Evolutionary conservation across 1,140 invertebrate genomes (phyloP).

Genomic region (Drosophila athabasca): DNA sequence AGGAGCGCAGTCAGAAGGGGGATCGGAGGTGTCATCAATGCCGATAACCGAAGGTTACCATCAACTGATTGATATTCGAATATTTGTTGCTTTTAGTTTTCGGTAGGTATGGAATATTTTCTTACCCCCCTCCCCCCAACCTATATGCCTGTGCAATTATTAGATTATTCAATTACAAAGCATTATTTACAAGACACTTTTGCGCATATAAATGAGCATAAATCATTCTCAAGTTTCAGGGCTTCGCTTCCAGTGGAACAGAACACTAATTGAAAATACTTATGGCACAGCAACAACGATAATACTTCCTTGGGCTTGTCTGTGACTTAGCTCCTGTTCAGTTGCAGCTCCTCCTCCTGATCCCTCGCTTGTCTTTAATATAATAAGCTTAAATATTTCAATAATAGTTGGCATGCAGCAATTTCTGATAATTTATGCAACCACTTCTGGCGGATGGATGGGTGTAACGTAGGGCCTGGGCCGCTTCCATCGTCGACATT

Average conservation of each 20-base stretch:
- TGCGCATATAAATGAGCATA: constrained; percentile 54
- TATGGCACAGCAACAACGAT: too few species aligned
- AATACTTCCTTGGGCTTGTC: not conserved
- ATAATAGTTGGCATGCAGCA: constrained; percentile 71
- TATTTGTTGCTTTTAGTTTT: not conserved
- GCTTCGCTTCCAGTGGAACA: not conserved
- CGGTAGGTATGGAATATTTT: too few species aligned
- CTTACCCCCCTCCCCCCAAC: too few species aligned
- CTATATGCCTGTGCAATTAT: constrained; percentile 31
- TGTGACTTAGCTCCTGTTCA: not conserved
- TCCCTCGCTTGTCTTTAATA: not conserved
- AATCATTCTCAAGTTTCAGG: constrained; percentile 47
- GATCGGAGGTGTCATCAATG: too few species aligned
- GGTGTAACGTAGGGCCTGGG: too few species aligned
- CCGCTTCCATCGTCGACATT: constrained; percentile 31
- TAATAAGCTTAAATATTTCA: constrained; percentile 63
- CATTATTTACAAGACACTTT: constrained; percentile 28
- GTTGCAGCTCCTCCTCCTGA: not conserved
- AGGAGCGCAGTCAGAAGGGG: constrained; percentile 2
- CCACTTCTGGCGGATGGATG: constrained; percentile 26
- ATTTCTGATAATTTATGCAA: constrained; percentile 67
- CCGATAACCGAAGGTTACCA: not conserved
- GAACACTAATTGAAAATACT: constrained; percentile 35
- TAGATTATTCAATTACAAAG: constrained; percentile 56
- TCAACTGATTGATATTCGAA: not conserved